Evolutionary conservation across 1,140 invertebrate genomes (phyloP).

Genomic region (Meloidogyne hapla): DNA sequence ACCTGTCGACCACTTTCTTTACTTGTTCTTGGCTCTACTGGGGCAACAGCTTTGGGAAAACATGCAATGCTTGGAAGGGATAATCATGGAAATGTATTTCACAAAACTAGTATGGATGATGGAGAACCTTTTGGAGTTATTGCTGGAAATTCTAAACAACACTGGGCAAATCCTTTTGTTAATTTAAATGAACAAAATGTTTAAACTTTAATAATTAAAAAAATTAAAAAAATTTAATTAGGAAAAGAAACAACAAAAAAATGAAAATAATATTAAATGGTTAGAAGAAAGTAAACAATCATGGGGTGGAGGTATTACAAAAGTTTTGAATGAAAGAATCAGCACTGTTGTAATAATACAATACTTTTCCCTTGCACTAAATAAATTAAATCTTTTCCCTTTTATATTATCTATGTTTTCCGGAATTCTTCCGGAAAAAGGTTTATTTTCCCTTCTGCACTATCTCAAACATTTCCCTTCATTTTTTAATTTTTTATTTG

Average conservation of each 20-base stretch:
- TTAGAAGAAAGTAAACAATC: neutral
- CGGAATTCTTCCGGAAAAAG: slow-evolving; percentile 9
- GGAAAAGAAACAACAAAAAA: too few relatives aligned
- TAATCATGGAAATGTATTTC: neutral
- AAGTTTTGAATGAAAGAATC: neutral
- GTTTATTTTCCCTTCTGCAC: neutral
- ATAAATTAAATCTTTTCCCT: neutral
- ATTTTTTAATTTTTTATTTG: neutral
- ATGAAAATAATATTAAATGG: neutral
- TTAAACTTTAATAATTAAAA: too few relatives aligned
- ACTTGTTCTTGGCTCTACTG: neutral
- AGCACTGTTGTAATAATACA: too few relatives aligned
- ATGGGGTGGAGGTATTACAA: too few relatives aligned
- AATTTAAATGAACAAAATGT: too few relatives aligned
- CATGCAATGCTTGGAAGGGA: slow-evolving; percentile 2
- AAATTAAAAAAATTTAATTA: too few relatives aligned
- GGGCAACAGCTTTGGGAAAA: neutral
- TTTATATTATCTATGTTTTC: neutral
- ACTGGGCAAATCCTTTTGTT: neutral
- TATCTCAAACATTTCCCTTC: neutral
- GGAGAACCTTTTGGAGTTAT: neutral
- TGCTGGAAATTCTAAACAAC: neutral
- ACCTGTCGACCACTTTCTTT: slow-evolving; percentile 2
- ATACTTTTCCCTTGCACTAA: too few relatives aligned
- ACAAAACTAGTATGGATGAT: neutral